A percentile compares a stretch with the other conserved stretches of the same genome.
Conservation (phyloP, 2,888 invertebrate genomes). For the Caenorhabditis auriculariae region DNA sequence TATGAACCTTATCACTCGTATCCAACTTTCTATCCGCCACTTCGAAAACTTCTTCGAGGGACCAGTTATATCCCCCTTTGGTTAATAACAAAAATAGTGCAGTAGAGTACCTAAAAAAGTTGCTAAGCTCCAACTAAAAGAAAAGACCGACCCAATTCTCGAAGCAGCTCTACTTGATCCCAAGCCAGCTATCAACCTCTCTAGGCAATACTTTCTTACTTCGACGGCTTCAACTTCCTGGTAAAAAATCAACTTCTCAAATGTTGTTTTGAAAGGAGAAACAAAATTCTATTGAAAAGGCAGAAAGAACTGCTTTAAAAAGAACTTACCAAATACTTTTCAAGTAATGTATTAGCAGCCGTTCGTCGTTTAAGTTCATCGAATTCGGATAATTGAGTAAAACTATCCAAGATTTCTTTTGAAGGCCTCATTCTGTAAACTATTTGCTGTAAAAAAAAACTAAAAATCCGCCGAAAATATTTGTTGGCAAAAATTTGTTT, state of each 20-base stretch:
- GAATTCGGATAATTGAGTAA: slow-evolving; percentile 40
- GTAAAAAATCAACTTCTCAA: no score
- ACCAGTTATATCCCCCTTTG: slow-evolving; percentile 20
- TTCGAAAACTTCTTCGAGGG: slow-evolving; percentile 23
- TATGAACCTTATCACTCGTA: slow-evolving; percentile 24
- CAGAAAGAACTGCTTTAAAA: not conserved
- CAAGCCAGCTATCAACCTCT: slow-evolving; percentile 37
- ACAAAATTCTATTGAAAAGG: not conserved
- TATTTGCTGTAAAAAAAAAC: not conserved
- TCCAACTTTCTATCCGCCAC: slow-evolving; percentile 40
- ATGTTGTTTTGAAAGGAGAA: no score
- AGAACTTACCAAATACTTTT: slow-evolving; percentile 20
- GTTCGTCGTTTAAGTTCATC: slow-evolving; percentile 23
- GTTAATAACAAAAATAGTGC: slow-evolving; percentile 14
- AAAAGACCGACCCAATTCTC: slow-evolving; percentile 26
- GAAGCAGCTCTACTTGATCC: slow-evolving; percentile 39
- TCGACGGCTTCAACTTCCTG: slow-evolving; percentile 19
- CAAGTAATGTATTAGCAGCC: slow-evolving; percentile 21
- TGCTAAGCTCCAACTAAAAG: slow-evolving; percentile 3
- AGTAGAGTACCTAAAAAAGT: slow-evolving; percentile 15
- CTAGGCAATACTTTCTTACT: slow-evolving; percentile 28
- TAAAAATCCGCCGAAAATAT: not conserved
- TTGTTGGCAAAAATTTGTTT: not conserved
- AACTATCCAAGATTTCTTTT: slow-evolving; percentile 32
- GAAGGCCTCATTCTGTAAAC: slow-evolving; percentile 28